Base-by-base conservation (phyloP, 2,888 invertebrate genomes). In the Brassicogethes aeneus region DNA sequence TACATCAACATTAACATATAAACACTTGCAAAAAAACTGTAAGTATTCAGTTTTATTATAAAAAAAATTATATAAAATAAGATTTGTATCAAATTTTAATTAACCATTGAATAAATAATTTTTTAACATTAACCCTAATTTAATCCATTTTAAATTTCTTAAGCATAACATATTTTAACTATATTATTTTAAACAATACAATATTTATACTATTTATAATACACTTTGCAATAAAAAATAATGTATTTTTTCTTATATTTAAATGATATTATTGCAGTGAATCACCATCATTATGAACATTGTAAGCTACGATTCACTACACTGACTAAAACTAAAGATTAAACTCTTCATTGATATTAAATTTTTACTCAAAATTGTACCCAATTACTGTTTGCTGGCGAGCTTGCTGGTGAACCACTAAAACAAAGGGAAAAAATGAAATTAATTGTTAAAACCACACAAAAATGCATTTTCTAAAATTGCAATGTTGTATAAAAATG, bases 311-410 rank as follows among this genome's bases (percentile, higher is more conserved):
- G 46, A 46, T 44, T 46, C 46, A 46, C 42, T 46, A 46, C 36
- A 23, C 23, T 23, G 10, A 23, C 23, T 23, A 23, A 23, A 23
- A 23, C 34, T 41, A 14, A 17, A 23, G 3, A 16, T 16, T 3
- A 15, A 15, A 16, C 2, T 12, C 5, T 16, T 16, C n/a, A 34
- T 16, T 12, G 8, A 2, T 15, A 14, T 10, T 16, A 33, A 34
- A 31, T 2, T 32, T n/a, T 34, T 34, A 51, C 40, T 60, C 66
- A 68, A 57, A 68, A 68, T 48, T 68, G 68, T 40, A 68, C 68
- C 68, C 68, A 68, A 52, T 66, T 65, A 40, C 60, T 61, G 46
- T 66, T 67, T 34, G 59, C 39, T 39, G 57, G 41, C 38, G 63
- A 54, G 31, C 61, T 56, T 34, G 57, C 59, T 41, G 56, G 46